Conservation (phyloP, 2,888 invertebrate species). For the Branchellion lobata region DNA sequence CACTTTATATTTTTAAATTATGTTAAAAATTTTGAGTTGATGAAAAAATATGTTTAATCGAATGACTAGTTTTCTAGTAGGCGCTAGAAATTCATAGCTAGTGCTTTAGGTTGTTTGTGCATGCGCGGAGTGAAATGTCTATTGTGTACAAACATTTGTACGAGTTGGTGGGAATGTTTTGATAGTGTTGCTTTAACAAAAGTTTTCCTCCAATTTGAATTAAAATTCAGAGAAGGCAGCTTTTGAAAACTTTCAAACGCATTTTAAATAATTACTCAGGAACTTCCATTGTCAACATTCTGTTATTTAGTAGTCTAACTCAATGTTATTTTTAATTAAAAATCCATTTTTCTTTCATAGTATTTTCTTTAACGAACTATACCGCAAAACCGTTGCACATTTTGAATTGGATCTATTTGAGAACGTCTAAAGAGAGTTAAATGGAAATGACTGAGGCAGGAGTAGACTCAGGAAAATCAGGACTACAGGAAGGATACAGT, state of each 20-base stretch:
- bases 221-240: not conserved
- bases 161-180: not conserved
- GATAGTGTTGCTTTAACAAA: not conserved
- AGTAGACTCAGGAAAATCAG: not conserved
- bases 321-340: constrained; percentile 11
- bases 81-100: not conserved
- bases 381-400: too few relatives aligned
- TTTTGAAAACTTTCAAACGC: not conserved
- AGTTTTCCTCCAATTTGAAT: not conserved
- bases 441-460: not conserved
- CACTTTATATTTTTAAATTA: too few relatives aligned
- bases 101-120: constrained; percentile 12
- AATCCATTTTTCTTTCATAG: not conserved
- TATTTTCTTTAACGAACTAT: too few relatives aligned
- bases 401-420: too few relatives aligned
- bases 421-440: too few relatives aligned
- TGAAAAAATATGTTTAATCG: not conserved
- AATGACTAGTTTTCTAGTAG: too few relatives aligned
- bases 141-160: constrained; percentile 15
- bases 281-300: not conserved
- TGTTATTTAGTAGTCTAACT: not conserved
- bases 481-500: constrained; percentile 20
- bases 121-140: not conserved
- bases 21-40: too few relatives aligned
- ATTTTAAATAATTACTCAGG: not conserved